phyloP scores from a whole-genome alignment of 2,797 vertebrate genomes.

The Malacoraja senta region DNA sequence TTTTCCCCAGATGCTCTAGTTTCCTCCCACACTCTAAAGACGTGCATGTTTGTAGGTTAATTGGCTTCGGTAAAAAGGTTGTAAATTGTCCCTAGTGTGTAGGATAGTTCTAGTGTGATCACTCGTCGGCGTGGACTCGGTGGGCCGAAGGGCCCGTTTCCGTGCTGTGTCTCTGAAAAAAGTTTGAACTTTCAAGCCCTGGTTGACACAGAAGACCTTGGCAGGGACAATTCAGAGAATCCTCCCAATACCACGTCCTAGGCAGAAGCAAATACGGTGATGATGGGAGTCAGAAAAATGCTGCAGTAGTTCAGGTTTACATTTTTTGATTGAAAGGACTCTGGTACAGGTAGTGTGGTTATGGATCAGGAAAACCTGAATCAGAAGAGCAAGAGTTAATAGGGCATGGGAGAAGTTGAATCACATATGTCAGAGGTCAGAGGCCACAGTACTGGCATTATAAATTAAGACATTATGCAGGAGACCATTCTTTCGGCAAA shows the following conservation, averaged over 20 bases:
- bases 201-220: neutral
- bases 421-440: neutral
- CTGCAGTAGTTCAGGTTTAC: too few species aligned
- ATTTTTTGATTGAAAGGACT: neutral
- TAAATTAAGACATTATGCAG: neutral
- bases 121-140: too few species aligned
- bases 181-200: neutral
- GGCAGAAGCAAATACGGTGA: neutral
- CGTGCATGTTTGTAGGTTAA: too few species aligned
- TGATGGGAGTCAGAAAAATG: neutral
- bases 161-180: too few species aligned
- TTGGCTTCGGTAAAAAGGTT: too few species aligned
- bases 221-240: too few species aligned
- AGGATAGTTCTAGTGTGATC: too few species aligned
- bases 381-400: neutral
- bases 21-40: too few species aligned
- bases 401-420: neutral
- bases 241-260: neutral
- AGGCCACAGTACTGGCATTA: neutral
- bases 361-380: neutral
- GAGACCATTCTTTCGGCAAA: neutral
- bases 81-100: too few species aligned
- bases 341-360: neutral
- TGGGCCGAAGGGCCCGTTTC: too few species aligned
- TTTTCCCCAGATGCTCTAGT: too few species aligned